Evolutionary conservation across 2,113 vertebrate species (phyloP).

Genomic region (Perognathus longimembris): DNA sequence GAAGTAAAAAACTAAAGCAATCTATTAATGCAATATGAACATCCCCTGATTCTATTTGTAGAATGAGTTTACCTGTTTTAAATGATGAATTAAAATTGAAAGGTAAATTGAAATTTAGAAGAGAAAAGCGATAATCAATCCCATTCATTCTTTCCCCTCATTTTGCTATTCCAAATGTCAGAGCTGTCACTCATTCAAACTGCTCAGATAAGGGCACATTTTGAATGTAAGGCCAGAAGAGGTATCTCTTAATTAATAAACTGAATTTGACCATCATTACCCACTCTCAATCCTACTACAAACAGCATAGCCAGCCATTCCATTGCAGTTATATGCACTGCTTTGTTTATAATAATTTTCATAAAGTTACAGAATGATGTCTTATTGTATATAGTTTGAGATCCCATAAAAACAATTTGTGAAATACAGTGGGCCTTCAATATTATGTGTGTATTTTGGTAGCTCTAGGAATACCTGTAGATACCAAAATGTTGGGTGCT

Average conservation of each 20-base stretch:
- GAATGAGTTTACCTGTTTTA: slow-evolving; percentile 78
- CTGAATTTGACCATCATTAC: not conserved
- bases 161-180: slow-evolving; percentile 22
- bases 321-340: rapidly evolving
- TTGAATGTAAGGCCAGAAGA: not conserved
- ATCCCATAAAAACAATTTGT: not conserved
- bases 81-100: slow-evolving; percentile 78
- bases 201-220: not conserved
- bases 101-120: slow-evolving; percentile 79
- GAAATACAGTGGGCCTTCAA: not conserved
- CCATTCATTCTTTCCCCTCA: not conserved
- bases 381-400: slow-evolving; percentile 11
- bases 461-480: not conserved
- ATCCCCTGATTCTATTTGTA: slow-evolving; percentile 82
- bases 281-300: not conserved
- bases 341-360: not conserved
- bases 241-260: not conserved
- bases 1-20: slow-evolving; percentile 79
- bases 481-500: not conserved
- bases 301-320: not conserved
- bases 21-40: slow-evolving; percentile 80
- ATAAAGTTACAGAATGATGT: not conserved
- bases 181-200: not conserved
- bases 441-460: not conserved
- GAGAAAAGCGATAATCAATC: slow-evolving; percentile 70